Percentiles rank a stretch among this genome's conserved stretches.
Evolutionary conservation across 2,113 vertebrate species (phyloP).

Genomic region (Galeopterus variegatus): DNA sequence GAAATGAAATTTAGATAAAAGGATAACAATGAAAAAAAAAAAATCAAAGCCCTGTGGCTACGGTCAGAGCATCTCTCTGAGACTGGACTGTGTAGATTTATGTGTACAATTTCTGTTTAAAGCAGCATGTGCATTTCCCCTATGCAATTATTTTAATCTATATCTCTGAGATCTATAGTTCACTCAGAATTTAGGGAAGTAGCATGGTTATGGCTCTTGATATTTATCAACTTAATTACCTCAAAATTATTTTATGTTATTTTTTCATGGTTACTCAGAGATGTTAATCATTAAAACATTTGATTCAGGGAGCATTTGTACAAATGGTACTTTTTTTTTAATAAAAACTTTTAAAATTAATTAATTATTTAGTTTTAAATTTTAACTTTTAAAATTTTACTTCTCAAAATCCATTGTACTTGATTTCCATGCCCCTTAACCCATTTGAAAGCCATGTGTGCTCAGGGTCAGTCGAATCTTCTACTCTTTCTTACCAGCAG

Average conservation of each 20-base stretch:
- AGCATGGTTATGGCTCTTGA: not conserved
- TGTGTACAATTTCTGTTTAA: not conserved
- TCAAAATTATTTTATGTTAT: not conserved
- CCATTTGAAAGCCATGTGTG: not conserved
- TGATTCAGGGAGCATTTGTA: not conserved
- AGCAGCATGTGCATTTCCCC: accelerated
- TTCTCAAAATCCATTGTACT: too few species aligned
- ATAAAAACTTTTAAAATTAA: too few species aligned
- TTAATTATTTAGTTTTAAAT: too few species aligned
- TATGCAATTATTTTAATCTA: not conserved
- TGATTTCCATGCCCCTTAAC: too few species aligned
- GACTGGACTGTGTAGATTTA: not conserved
- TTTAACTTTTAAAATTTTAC: too few species aligned
- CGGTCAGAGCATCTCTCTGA: not conserved
- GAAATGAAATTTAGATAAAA: not conserved
- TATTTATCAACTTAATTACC: not conserved
- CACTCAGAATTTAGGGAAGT: not conserved
- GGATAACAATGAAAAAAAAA: not conserved
- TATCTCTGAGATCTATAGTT: not conserved
- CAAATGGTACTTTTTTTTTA: not conserved
- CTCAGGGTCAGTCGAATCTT: not conserved
- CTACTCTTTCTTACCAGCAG: not conserved
- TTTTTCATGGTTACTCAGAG: not conserved
- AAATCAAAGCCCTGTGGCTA: not conserved
- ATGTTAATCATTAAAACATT: not conserved